Evolutionary conservation across 2,888 invertebrate species (phyloP).

Genomic region (Melitaea athalia): DNA sequence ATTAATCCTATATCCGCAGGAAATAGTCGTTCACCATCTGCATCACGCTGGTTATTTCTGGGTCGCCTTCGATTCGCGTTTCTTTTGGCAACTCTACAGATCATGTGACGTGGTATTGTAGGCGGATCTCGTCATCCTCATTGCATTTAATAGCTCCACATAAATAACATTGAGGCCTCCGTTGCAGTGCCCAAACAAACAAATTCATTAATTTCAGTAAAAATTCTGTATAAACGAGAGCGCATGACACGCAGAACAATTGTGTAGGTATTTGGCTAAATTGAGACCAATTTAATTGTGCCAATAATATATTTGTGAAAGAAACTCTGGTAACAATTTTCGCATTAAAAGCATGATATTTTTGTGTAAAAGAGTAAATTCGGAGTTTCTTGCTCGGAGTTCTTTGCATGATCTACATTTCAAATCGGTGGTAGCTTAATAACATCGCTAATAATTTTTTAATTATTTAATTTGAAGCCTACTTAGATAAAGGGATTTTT

Average conservation of each 20-base stretch:
- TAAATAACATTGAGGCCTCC: constrained; percentile 26
- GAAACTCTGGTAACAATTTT: background rate
- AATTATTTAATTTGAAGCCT: too few relatives aligned
- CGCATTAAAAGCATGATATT: background rate
- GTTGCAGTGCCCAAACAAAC: constrained; percentile 19
- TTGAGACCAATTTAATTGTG: constrained; percentile 56
- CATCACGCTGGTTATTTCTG: constrained; percentile 46
- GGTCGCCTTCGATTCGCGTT: constrained; percentile 44
- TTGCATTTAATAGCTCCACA: constrained; percentile 35
- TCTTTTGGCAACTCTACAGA: constrained; percentile 56
- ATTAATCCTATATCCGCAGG: constrained; percentile 37
- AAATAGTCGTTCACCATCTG: constrained; percentile 30
- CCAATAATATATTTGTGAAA: constrained; percentile 44
- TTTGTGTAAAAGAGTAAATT: background rate
- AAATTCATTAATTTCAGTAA: constrained; percentile 7
- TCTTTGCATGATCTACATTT: too few relatives aligned
- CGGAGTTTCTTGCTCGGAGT: too few relatives aligned
- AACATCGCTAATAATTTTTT: too few relatives aligned
- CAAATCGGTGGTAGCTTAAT: too few relatives aligned
- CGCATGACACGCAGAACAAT: constrained; percentile 39
- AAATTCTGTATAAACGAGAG: constrained; percentile 26
- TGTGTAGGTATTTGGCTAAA: constrained; percentile 46
- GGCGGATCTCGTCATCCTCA: constrained; percentile 40
- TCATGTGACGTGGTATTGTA: constrained; percentile 53
- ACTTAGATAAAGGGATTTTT: too few relatives aligned